A percentile compares a stretch with the other conserved stretches of the same genome.
These are phyloP conservation scores for Girardinichthys multiradiatus DNA, from an alignment of 2,113 vertebrate genomes.

Conservation along the genomic window DNA sequence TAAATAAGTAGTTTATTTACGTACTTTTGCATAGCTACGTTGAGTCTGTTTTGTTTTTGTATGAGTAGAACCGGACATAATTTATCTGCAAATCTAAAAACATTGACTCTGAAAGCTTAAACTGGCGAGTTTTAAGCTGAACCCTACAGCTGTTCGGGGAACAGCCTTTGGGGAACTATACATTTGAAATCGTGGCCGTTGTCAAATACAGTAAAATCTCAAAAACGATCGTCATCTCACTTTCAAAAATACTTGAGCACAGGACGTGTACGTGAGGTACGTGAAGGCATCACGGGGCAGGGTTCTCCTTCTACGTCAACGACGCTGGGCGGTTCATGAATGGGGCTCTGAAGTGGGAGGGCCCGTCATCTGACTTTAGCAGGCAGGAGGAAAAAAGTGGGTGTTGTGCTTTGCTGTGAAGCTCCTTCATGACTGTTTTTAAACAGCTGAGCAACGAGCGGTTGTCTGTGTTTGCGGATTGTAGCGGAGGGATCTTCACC, in stretches of 20 bases:
- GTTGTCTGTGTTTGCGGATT: conserved; percentile 28
- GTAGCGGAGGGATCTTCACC: conserved; percentile 17
- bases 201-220: too few relatives aligned
- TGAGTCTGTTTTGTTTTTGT: too few relatives aligned
- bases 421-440: conserved; percentile 60
- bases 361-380: conserved; percentile 55
- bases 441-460: conserved; percentile 38
- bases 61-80: too few relatives aligned
- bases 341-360: conserved; percentile 71
- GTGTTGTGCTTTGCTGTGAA: conserved; percentile 50
- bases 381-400: conserved; percentile 51
- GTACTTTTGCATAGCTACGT: too few relatives aligned
- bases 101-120: too few relatives aligned
- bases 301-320: conserved; percentile 70
- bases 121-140: too few relatives aligned
- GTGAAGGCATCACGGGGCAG: conserved; percentile 55
- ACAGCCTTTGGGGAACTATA: too few relatives aligned
- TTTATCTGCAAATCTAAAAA: too few relatives aligned
- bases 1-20: too few relatives aligned
- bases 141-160: too few relatives aligned
- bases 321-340: conserved; percentile 74
- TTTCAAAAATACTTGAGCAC: neutral
- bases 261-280: conserved; percentile 23
- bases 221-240: too few relatives aligned
- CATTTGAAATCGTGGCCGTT: too few relatives aligned